Base-by-base conservation (phyloP, 92 coral and sea anemone species). In the Epizoanthus illoricatus region DNA sequence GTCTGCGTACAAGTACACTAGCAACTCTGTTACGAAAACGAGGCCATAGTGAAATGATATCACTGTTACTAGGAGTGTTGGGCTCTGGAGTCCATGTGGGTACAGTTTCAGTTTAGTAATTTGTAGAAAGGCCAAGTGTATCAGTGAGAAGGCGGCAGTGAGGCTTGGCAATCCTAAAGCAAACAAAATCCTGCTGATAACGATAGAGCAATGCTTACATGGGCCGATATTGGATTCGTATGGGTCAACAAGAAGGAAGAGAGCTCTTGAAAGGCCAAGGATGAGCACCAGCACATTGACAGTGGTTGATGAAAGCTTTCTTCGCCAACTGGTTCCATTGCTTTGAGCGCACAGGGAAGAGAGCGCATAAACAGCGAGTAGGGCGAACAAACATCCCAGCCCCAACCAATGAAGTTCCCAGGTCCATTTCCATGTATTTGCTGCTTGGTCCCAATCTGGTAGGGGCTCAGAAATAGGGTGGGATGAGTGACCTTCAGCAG, bases 341-440 rank as follows among this genome's bases (percentile, higher is more conserved):
- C 42, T n/a, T 20, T 85, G 20, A 0, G 70, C 63, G 19, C 66
- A 65, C 52, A 85, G 57, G 18, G 88, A 81, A 5, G 76, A 21
- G 12, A 76, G 18, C 13, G 84, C 69, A 74, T 81, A 85, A 3
- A 67, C 7, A 28, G 82, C 88, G 24, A 85, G 57, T 4, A 69
- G 57, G 45, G 72, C 43, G 66, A 85, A 85, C 75, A 69, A 4
- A n/a, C 79, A 36, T 12, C 88, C 88, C 7, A 76, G 71, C 8
- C 88, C 88, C 23, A 85, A 69, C 43, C 72, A 85, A 42, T 85
- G 88, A 6, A 76, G 76, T 58, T 85, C 88, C 88, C 88, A 85
- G n/a, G 88, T 81, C 33, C 83, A 62, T 17, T 69, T 41, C 88
- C 88, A 85, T 19, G 20, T 75, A 21, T 75, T 70, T 20, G 52